phyloP scores from a whole-genome alignment of 1,140 invertebrate species.

The Drosophila paulistorum region DNA sequence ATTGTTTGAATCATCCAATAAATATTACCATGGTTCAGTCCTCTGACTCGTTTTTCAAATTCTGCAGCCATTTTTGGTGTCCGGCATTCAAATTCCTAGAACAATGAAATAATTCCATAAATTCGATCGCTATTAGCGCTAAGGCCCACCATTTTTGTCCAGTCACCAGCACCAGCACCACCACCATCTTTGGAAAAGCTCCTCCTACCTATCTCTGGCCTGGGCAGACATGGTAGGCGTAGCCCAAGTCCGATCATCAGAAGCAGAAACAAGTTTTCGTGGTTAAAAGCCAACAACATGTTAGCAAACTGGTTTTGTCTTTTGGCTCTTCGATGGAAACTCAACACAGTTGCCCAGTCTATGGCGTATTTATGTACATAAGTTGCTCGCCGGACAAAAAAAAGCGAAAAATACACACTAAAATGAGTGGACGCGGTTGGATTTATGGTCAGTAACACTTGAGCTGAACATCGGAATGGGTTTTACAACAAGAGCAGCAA shows the following conservation, averaged over 20 bases:
- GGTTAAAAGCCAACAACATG: conserved; percentile 50
- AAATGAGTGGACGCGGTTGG: conserved; percentile 59
- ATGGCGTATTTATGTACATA: conserved; percentile 28
- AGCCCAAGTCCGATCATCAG: conserved; percentile 51
- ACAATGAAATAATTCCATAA: conserved; percentile 82
- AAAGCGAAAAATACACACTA: conserved; percentile 46
- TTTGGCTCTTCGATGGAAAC: conserved; percentile 34
- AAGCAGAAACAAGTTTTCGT: conserved; percentile 61
- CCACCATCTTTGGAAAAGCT: conserved; percentile 53
- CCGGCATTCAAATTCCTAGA: conserved; percentile 77
- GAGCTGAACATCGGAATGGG: conserved; percentile 66
- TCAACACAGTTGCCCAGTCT: conserved; percentile 60
- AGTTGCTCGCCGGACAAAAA: conserved; percentile 20
- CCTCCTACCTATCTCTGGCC: conserved; percentile 59
- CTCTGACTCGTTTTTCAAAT: conserved; percentile 58
- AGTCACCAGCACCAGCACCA: conserved; percentile 56
- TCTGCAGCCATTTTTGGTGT: conserved; percentile 56
- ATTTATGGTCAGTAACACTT: conserved; percentile 78
- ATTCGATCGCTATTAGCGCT: conserved; percentile 74
- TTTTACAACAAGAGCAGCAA: conserved; percentile 46
- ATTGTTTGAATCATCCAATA: conserved; percentile 66
- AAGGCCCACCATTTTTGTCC: conserved; percentile 66
- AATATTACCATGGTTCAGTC: conserved; percentile 42
- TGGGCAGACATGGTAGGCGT: conserved; percentile 48
- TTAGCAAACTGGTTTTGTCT: conserved; percentile 65